Percentiles rank a stretch among this genome's conserved stretches.
These are phyloP conservation scores for Scalopus aquaticus DNA, from an alignment of 2,113 vertebrate species.

Conservation along the genomic window DNA sequence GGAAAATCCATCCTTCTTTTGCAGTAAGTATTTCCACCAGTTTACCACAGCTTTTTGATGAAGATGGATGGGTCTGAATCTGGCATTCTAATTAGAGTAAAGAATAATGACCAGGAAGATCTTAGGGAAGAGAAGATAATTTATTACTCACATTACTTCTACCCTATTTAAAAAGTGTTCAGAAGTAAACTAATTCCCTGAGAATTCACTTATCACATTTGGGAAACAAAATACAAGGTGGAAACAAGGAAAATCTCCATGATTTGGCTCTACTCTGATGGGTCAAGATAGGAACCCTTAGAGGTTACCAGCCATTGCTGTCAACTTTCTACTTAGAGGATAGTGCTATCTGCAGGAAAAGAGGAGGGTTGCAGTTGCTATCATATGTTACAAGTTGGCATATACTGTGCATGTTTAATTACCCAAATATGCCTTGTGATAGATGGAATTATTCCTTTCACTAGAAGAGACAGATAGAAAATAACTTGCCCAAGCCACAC, in stretches of 20 bases:
- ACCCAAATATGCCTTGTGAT: background rate
- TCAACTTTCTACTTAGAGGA: background rate
- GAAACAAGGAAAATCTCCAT: background rate
- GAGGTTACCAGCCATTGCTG: background rate
- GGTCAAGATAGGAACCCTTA: background rate
- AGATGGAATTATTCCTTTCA: background rate
- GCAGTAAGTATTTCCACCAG: slow-evolving; percentile 41
- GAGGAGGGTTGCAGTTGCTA: background rate
- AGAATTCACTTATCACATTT: slow-evolving; percentile 38
- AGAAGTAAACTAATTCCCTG: slow-evolving; percentile 49
- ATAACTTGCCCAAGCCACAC: background rate
- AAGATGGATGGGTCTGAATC: slow-evolving; percentile 41
- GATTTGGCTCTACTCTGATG: background rate
- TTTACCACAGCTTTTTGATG: slow-evolving; percentile 29
- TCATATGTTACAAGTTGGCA: background rate
- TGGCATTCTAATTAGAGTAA: slow-evolving; percentile 66
- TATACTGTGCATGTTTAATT: background rate
- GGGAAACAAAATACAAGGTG: background rate
- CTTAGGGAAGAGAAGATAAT: slow-evolving; percentile 61
- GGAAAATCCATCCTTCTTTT: background rate
- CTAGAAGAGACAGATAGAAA: background rate
- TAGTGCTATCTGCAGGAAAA: background rate
- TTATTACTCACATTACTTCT: slow-evolving; percentile 63
- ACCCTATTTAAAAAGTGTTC: slow-evolving; percentile 30
- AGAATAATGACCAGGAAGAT: slow-evolving; percentile 72